Evolutionary conservation across 2,888 invertebrate species (phyloP).

Genomic region (Trypoxylon attenuatum): DNA sequence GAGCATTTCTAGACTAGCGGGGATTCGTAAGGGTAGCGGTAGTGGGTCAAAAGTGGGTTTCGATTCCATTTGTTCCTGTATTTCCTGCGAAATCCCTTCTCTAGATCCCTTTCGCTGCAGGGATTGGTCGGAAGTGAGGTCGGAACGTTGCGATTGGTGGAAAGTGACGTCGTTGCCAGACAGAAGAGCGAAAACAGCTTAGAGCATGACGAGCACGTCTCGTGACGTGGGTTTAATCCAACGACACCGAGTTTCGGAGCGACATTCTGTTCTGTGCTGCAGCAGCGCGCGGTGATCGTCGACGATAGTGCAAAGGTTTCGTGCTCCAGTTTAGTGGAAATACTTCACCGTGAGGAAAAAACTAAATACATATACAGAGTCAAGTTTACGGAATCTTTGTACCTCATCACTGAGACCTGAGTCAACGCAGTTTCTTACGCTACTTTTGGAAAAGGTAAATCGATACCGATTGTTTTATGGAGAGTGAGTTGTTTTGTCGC

Average conservation of each 20-base stretch:
- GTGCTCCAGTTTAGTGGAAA: not conserved
- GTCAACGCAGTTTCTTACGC: slow-evolving; percentile 8
- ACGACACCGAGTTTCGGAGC: slow-evolving; percentile 32
- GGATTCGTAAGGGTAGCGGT: too few species aligned
- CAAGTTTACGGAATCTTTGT: not conserved
- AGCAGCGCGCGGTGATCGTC: slow-evolving; percentile 8
- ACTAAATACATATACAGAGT: not conserved
- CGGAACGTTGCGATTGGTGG: slow-evolving; percentile 48
- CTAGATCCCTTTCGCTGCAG: slow-evolving; percentile 7
- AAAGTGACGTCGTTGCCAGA: slow-evolving; percentile 39
- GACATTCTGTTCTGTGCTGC: slow-evolving; percentile 44
- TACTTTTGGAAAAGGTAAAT: slow-evolving; percentile 53
- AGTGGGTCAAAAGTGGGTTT: too few species aligned
- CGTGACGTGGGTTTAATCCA: slow-evolving; percentile 53
- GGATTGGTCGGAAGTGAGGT: slow-evolving; percentile 51
- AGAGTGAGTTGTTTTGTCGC: slow-evolving; percentile 55
- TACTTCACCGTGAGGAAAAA: not conserved
- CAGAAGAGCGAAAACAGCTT: not conserved
- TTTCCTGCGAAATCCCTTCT: slow-evolving; percentile 11
- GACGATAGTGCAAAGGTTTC: not conserved
- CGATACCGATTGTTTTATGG: slow-evolving; percentile 52
- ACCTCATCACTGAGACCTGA: too few species aligned
- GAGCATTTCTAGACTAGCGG: too few species aligned
- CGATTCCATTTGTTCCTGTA: too few species aligned
- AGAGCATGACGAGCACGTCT: slow-evolving; percentile 13